Percentiles rank a stretch among this genome's conserved stretches.
Conservation (phyloP, 2,797 vertebrate species). For the Poeciliopsis presidionis region DNA sequence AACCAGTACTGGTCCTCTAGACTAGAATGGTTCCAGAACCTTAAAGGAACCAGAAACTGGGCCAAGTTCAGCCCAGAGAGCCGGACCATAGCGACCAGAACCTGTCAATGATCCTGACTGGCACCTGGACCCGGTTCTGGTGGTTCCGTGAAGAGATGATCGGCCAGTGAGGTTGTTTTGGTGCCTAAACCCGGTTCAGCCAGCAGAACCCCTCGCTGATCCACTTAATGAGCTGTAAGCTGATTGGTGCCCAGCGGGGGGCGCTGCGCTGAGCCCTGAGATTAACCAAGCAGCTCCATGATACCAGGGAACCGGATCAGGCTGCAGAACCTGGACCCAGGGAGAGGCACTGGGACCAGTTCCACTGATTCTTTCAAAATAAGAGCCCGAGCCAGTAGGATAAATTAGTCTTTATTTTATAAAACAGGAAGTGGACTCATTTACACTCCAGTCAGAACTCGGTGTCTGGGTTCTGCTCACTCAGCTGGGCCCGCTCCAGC, state of each 20-base stretch:
- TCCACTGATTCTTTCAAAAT: conserved; percentile 15
- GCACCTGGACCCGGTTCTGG: neutral
- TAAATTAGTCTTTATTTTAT: conserved; percentile 27
- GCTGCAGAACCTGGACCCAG: neutral
- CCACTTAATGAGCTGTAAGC: conserved; percentile 58
- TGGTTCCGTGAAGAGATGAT: conserved; percentile 2
- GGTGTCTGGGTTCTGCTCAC: conserved; percentile 23
- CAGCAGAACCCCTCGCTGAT: conserved; percentile 21
- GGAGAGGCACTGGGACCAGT: neutral
- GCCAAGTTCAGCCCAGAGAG: neutral
- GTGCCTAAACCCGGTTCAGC: neutral
- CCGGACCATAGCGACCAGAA: neutral
- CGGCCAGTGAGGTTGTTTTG: conserved; percentile 2
- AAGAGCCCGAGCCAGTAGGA: neutral
- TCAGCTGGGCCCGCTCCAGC: conserved; percentile 82
- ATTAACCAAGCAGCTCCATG: conserved; percentile 27
- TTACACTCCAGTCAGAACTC: conserved; percentile 1
- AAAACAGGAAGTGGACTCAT: conserved; percentile 8
- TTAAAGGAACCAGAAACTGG: neutral
- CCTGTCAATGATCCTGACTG: too few species aligned
- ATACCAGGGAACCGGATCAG: neutral
- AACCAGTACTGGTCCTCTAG: too few species aligned
- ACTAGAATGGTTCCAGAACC: neutral
- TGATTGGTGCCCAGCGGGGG: conserved; percentile 48
- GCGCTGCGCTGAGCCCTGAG: conserved; percentile 9